A percentile compares a stretch with the other conserved stretches of the same genome.
These are phyloP conservation scores for Notolabrus celidotus DNA, from an alignment of 2,797 vertebrate genomes.

Conservation along the genomic window DNA sequence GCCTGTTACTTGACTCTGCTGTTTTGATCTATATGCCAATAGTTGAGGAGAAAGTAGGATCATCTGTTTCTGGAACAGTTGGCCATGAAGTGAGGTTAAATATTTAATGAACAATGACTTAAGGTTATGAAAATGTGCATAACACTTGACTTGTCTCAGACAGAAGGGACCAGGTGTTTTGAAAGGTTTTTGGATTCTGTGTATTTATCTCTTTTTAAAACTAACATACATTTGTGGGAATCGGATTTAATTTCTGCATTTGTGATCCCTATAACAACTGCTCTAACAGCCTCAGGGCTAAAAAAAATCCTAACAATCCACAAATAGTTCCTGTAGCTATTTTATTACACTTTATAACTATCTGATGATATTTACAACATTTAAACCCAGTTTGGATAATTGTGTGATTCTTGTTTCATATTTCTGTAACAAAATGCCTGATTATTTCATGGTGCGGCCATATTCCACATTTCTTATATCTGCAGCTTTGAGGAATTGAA, in stretches of 20 bases:
- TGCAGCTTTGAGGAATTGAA: too few species aligned
- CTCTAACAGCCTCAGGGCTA: too few species aligned
- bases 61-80: conserved; percentile 35
- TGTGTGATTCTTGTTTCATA: too few species aligned
- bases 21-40: conserved; percentile 56
- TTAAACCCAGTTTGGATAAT: too few species aligned
- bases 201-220: conserved; percentile 1
- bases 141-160: conserved; percentile 1
- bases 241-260: background rate
- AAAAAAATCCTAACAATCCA: too few species aligned
- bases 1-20: conserved; percentile 48
- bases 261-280: too few species aligned
- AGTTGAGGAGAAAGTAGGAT: conserved; percentile 26
- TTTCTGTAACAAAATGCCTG: too few species aligned
- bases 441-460: too few species aligned
- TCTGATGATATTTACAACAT: too few species aligned
- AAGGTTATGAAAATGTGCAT: conserved; percentile 17
- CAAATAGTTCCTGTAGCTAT: too few species aligned
- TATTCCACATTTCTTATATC: too few species aligned
- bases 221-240: background rate
- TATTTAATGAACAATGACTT: conserved; percentile 30
- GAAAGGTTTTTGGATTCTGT: background rate
- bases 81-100: conserved; percentile 20
- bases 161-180: conserved; percentile 12
- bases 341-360: too few species aligned